phyloP scores from a whole-genome alignment of 2,888 invertebrate genomes.

The Linyphia triangularis region DNA sequence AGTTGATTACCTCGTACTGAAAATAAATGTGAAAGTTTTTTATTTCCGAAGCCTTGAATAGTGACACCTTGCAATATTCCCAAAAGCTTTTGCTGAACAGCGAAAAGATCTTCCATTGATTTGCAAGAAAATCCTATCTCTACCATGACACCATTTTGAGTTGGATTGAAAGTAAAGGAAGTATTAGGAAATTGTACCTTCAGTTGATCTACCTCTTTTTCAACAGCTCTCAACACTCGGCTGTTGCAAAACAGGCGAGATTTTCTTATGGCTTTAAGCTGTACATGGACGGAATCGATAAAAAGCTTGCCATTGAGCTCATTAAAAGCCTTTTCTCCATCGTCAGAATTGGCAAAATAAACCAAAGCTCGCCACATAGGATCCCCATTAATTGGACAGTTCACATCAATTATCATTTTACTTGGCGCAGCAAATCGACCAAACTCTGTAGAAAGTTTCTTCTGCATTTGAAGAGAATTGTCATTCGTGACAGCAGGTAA shows the following conservation, averaged over 20 bases:
- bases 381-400: neutral
- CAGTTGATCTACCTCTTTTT: neutral
- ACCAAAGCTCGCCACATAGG: constrained; percentile 34
- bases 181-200: neutral
- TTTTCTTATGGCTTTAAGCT: constrained; percentile 13
- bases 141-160: neutral
- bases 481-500: neutral
- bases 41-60: constrained; percentile 27
- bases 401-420: constrained; percentile 43
- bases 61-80: constrained; percentile 12
- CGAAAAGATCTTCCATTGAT: constrained; percentile 6
- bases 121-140: constrained; percentile 25
- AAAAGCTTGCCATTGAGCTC: constrained; percentile 8
- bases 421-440: neutral
- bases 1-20: neutral
- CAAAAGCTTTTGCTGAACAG: neutral
- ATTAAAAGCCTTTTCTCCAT: constrained; percentile 36
- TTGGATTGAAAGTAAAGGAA: neutral
- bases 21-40: constrained; percentile 35
- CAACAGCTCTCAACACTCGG: neutral
- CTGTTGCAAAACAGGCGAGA: constrained; percentile 39
- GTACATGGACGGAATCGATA: constrained; percentile 13
- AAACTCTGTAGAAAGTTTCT: constrained; percentile 13
- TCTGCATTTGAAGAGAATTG: neutral
- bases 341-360: constrained; percentile 38